Evolutionary conservation across 2,113 vertebrate genomes (phyloP), one percentile per base, ranked within the genome.

Genomic region (Charina bottae): DNA sequence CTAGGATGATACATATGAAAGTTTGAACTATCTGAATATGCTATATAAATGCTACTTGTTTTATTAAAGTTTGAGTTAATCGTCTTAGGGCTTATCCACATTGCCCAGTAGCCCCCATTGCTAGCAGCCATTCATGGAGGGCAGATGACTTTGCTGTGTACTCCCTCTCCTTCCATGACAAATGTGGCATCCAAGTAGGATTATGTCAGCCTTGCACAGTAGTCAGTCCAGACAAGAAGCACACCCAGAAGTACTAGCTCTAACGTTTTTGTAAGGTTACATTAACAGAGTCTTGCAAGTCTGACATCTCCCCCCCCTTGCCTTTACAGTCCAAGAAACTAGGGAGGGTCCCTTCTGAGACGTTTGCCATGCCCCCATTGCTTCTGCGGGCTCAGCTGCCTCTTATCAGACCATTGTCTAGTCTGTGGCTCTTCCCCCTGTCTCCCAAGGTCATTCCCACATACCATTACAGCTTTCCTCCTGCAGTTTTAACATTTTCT

Each of bases 31-130:
- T 21, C 78, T 6, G 53, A 37, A 92, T 60, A 58, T 89, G 15
- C 87, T 53, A 28, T 83, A 89, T 54, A 92, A 92, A 92, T 64
- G 58, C 49, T 64, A 54, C 15, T 12, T 62, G n/a, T 54, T 84
- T 64, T 84, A 89, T 92, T 84, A 84, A 89, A 84, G 42, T 42
- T 2, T 17, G 46, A 85, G 17, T 53, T 62, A 78, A 78, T 19
- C 33, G 21, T 42, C 7, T 33, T 49, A 49, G 49, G 49, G 49
- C 6, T 49, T 78, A 42, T 78, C 17, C 33, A 19, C 68, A 72
- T 19, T 72, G 15, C n/a, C 6, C 68, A 19, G 1, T 37, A n/a
- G 17, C 33, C 37, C 17, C 68, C 33, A 78, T 37, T 78, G 33
- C 37, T 37, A 37, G 33, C 17, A 78, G 33, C 68, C 15, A 37